Base-by-base conservation (phyloP, 2,797 vertebrate genomes). In the Peromyscus aztecus region DNA sequence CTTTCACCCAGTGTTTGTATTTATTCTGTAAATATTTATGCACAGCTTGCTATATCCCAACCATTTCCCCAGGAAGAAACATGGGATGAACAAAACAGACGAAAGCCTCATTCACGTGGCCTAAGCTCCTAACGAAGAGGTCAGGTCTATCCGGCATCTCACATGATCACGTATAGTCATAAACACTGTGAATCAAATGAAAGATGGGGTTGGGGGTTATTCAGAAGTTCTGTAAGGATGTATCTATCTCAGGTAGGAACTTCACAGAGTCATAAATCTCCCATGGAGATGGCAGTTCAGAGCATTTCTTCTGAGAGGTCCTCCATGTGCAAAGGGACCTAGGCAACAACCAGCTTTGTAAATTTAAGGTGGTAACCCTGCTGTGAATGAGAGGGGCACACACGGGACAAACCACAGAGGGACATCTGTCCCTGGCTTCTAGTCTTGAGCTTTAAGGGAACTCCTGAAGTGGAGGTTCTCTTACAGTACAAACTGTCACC, bases 11-110 rank as follows among this genome's bases (percentile, higher is more conserved):
- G 27, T 89, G 59, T 91, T 82, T 89, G 19, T 85, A 75, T 89
- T 92, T 89, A 91, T 86, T 90, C 55, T 73, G 63, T 92, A 85
- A 97, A 92, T 86, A 88, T 73, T 84, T 92, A 78, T 34, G 43
- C 76, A 84, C 52, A 31, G 43, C 9, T 69, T 83, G 13, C 78
- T 81, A 19, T 88, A 43, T 89, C 24, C 40, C 37, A 59, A 46
- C 37, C 34, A 85, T 71, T 92, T 76, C 78, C 71, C 49, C 29
- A 82, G 37, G 63, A 46, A 67, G 43, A 89, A 93, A 85, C 31
- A 21, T 77, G 27, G 37, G 23, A 10, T 65, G 57, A 84, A 34
- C 37, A 52, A 86, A 71, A 59, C 17, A 71, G 37, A 52, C 78
- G 80, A n/a, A 67, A 77, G 61, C 24, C 23, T 71, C 29, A 55